A percentile compares a stretch with the other conserved stretches of the same genome.
Evolutionary conservation across 1,140 invertebrate species (phyloP).

Genomic region (Eulimnadia texana): DNA sequence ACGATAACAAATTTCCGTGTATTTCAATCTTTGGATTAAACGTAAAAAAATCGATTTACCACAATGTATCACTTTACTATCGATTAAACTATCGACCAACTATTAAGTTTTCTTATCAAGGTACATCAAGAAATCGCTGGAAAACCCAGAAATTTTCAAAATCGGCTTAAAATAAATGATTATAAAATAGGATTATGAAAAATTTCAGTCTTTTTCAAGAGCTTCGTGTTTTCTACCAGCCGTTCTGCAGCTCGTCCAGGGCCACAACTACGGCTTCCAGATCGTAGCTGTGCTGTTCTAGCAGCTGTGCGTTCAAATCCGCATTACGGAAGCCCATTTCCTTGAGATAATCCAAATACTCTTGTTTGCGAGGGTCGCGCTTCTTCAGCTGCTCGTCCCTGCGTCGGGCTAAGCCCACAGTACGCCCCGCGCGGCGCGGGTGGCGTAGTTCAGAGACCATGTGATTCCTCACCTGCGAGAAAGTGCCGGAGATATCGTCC

Average conservation of each 20-base stretch:
- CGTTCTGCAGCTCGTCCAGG: background rate
- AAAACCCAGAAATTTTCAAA: too few species aligned
- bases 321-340: conserved; percentile 13
- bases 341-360: background rate
- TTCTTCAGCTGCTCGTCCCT: background rate
- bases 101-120: too few species aligned
- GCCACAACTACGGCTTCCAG: conserved; percentile 8
- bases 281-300: conserved; percentile 7
- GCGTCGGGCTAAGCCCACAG: background rate
- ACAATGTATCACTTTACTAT: too few species aligned
- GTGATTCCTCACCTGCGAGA: background rate
- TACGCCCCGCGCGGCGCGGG: background rate
- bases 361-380: background rate
- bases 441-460: background rate
- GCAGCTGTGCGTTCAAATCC: conserved; percentile 1
- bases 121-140: too few species aligned
- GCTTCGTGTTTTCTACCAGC: too few species aligned
- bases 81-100: too few species aligned
- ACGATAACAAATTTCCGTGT: too few species aligned
- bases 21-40: too few species aligned
- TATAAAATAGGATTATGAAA: too few species aligned
- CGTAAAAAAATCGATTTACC: too few species aligned
- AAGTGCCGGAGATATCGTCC: background rate
- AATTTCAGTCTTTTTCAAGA: too few species aligned
- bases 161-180: too few species aligned